Base-by-base conservation (phyloP, 1,140 invertebrate genomes). In the Mycetomoellerius zeteki region DNA sequence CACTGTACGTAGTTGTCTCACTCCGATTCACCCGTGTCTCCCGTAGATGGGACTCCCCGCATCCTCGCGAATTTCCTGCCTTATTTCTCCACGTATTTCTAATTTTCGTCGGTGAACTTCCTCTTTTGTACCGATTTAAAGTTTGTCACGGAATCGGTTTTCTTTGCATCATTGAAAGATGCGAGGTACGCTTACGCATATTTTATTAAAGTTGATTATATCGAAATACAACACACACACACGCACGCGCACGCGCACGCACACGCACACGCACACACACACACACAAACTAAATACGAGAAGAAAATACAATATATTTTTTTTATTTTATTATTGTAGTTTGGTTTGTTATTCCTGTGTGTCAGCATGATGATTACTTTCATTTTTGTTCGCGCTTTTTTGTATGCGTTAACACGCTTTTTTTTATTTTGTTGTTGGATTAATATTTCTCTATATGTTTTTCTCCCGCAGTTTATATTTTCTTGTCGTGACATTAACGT, bases 1-100 rank as follows among this genome's bases (percentile, higher is more conserved):
- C 86, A 65, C 50, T 85, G 52, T n/a, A n/a, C 56, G 75, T 4
- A 47, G 81, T 54, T 85, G 80, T 89, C 64, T 84, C 47, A 58
- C 67, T 71, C 77, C 50, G 76, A 47, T 24, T 80, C 67, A 16
- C 16, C 54, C 85, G 37, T 56, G 52, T 43, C 71, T 86, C 30
- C 47, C 65, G 56, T 19, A 43, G 47, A 14, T 54, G 73, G 60
- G 47, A 52, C 8, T 58, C 58, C 52, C 8, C 54, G 54, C 54
- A 8, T 21, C 14, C 24, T 27, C 60, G 37, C n/a, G 71, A 75
- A 85, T 85, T 56, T 58, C 30, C 27, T 33, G n/a, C 27, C n/a
- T 76, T 76, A 73, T 76, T 47, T 62, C 43, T 21, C 24, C 7
- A 12, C 72, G 58, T 85, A 85, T 85, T 85, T 85, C 84, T 73